Percentiles rank a stretch among this genome's conserved stretches.
Conservation (phyloP, 2,797 vertebrate genomes). For the Tiaroga cobitis region DNA sequence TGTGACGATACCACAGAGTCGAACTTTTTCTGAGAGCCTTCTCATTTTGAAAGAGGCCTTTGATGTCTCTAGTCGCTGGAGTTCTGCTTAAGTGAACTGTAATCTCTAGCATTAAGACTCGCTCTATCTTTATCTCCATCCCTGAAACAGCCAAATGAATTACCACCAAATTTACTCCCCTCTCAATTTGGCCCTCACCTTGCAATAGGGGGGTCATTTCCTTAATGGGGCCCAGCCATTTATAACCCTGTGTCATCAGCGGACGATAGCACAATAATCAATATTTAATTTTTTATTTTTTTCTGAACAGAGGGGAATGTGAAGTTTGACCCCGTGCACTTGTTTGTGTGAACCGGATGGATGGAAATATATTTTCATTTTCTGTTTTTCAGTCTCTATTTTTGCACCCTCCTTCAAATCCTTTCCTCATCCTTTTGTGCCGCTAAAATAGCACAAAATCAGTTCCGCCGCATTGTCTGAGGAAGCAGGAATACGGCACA, state of each 20-base stretch:
- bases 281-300: constrained; percentile 55
- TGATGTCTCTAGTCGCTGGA: constrained; percentile 61
- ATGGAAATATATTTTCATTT: constrained; percentile 44
- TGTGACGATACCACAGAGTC: constrained; percentile 36
- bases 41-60: constrained; percentile 52
- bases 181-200: constrained; percentile 55
- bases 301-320: constrained; percentile 42
- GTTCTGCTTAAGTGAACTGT: constrained; percentile 62
- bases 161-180: constrained; percentile 50
- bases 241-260: constrained; percentile 55
- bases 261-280: constrained; percentile 56
- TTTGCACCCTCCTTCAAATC: background rate
- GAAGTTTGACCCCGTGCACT: constrained; percentile 53
- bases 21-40: constrained; percentile 53
- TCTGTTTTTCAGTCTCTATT: background rate
- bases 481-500: constrained; percentile 23
- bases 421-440: background rate
- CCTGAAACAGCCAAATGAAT: constrained; percentile 59
- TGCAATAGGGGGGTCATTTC: constrained; percentile 58
- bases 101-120: constrained; percentile 59
- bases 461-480: background rate
- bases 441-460: constrained; percentile 6
- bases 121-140: constrained; percentile 56
- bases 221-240: constrained; percentile 60
- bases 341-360: constrained; percentile 55